Base-by-base conservation (phyloP, 2,113 vertebrate species). In the Zosterops hypoxanthus region DNA sequence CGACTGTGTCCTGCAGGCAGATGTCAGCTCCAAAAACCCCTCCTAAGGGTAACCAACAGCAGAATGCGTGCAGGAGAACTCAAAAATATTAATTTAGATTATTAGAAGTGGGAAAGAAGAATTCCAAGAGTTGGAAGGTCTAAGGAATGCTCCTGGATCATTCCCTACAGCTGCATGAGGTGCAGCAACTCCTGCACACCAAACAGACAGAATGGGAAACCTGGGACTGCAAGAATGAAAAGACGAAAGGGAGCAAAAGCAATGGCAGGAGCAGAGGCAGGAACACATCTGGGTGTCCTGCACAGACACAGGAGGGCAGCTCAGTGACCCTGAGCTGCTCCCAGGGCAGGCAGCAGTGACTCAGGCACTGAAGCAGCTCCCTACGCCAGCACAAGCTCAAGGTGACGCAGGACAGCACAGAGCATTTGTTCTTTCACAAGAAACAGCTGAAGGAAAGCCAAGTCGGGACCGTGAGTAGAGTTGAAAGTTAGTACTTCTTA, bases 401-500 rank as follows among this genome's bases (percentile, higher is more conserved):
- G 59, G 55, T 36, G 55, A 77, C 7, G 2, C 3, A 31, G 77
- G 49, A 52, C 46, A 73, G n/a, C 8, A 49, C 44, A 46, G 39
- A 36, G 5, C 12, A 44, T 33, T 59, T 56, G 55, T 34, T 61
- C 60, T 12, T 33, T n/a, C 56, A 73, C 15, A 56, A 50, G 41
- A 6, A 77, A 36, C 28, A 47, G 64, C 59, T 69, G 73, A 78
- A 39, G 7, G 29, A 41, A 39, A 44, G 70, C n/a, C 70, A 90
- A 29, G n/a, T 1, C 26, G 22, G 42, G 15, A 41, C 46, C 7
- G 3, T 1, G n/a, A 70, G 26, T 1, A 12, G 33, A 56, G 53
- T 1, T 12, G 21, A 50, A 90, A 61, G 82, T 64, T 34, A 23
- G 2, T 17, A 21, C 29, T 73, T 78, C 79, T 28, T 8, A 68